These are phyloP conservation scores for Siniperca scherzeri DNA, from an alignment of 2,797 vertebrate species.

Conservation along the genomic window DNA sequence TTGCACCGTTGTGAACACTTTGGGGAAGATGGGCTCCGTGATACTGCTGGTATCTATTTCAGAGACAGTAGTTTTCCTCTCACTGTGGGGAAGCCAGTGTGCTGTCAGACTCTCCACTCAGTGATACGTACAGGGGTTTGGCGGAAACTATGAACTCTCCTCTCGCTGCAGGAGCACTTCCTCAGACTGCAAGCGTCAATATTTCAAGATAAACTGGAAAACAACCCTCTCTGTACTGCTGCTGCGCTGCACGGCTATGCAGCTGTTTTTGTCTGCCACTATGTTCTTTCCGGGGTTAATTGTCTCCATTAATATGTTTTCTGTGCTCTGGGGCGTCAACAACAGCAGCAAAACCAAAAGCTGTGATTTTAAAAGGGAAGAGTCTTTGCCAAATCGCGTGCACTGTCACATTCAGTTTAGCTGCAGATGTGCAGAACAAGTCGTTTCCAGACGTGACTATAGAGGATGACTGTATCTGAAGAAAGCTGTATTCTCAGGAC, in stretches of 20 bases:
- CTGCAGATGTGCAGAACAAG: conserved; percentile 71
- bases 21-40: conserved; percentile 66
- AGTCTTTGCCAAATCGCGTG: conserved; percentile 36
- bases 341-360: conserved; percentile 47
- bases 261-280: conserved; percentile 59
- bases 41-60: conserved; percentile 77
- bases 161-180: conserved; percentile 75
- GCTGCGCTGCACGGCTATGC: conserved; percentile 38
- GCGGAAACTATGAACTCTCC: conserved; percentile 72
- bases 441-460: conserved; percentile 59
- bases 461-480: conserved; percentile 56
- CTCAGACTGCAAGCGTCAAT: conserved; percentile 70
- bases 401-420: conserved; percentile 63
- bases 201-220: conserved; percentile 69
- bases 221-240: conserved; percentile 26
- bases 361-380: conserved; percentile 54
- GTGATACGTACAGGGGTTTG: conserved; percentile 58
- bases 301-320: conserved; percentile 70
- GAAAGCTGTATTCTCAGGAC: conserved; percentile 60
- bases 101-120: conserved; percentile 72
- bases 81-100: conserved; percentile 67
- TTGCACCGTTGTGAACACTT: conserved; percentile 73
- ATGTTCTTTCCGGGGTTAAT: conserved; percentile 63
- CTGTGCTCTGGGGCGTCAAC: conserved; percentile 54
- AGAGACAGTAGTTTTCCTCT: conserved; percentile 72